These are phyloP conservation scores for Tuberolachnus salignus DNA, from an alignment of 2,888 invertebrate species.

Conservation along the genomic window DNA sequence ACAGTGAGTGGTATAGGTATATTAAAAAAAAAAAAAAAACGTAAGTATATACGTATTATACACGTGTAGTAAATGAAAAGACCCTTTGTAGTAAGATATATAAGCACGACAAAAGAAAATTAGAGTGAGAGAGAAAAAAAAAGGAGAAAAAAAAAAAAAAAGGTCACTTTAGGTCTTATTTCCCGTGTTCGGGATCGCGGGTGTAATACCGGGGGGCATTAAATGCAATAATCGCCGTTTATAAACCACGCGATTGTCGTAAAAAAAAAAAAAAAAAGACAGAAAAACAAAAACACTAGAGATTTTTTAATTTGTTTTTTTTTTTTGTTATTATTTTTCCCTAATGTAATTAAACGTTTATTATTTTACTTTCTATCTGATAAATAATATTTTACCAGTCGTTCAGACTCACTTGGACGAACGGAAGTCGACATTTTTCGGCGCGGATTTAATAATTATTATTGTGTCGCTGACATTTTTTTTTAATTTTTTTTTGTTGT, in stretches of 20 bases:
- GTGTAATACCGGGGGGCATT: not conserved
- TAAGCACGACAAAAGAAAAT: not conserved
- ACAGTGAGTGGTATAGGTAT: too few species aligned
- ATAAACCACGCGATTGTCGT: not conserved
- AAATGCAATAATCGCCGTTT: not conserved
- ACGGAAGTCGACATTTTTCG: too few species aligned
- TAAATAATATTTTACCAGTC: conserved; percentile 23
- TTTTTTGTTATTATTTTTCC: too few species aligned
- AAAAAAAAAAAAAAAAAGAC: not conserved
- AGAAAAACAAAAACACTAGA: not conserved
- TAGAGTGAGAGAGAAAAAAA: too few species aligned
- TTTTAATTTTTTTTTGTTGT: too few species aligned
- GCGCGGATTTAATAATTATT: too few species aligned
- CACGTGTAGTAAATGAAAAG: not conserved
- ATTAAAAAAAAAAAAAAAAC: not conserved
- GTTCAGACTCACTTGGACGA: too few species aligned
- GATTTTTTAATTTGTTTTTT: too few species aligned
- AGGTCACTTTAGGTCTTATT: not conserved
- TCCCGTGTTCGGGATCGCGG: not conserved
- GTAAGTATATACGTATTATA: not conserved
- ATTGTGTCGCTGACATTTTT: too few species aligned
- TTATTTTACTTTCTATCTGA: not conserved
- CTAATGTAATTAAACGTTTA: not conserved
- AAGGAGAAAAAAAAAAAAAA: not conserved
- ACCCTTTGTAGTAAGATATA: not conserved